phyloP scores from a whole-genome alignment of 37 sponge, comb jelly and placozoan genomes.

The Crambe crambe region DNA sequence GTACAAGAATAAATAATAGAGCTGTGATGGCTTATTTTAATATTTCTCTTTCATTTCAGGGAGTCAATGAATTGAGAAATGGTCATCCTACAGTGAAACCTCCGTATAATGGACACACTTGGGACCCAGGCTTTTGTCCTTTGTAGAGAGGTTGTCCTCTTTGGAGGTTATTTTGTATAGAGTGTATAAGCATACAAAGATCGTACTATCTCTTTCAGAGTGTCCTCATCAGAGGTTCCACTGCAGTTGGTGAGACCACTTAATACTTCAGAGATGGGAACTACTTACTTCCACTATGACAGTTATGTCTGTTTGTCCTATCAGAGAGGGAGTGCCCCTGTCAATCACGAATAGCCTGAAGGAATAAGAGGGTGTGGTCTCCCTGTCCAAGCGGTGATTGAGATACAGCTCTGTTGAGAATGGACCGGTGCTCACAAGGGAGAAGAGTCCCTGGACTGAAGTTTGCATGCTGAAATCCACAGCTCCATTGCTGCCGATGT shows the following conservation, averaged over 20 bases:
- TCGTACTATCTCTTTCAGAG: too few species aligned
- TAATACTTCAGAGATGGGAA: too few species aligned
- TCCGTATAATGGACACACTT: too few species aligned
- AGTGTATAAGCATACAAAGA: too few species aligned
- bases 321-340: conserved; percentile 49
- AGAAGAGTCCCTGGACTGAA: background rate
- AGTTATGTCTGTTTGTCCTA: conserved; percentile 4
- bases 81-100: too few species aligned
- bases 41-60: background rate
- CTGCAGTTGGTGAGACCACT: too few species aligned
- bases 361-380: conserved; percentile 15
- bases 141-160: too few species aligned
- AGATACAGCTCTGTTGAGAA: background rate
- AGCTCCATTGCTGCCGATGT: conserved; percentile 13
- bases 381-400: conserved; percentile 41
- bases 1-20: background rate
- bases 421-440: background rate
- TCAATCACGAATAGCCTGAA: conserved; percentile 50
- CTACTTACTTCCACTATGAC: conserved; percentile 10
- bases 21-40: background rate
- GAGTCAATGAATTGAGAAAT: too few species aligned
- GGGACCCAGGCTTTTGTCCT: too few species aligned
- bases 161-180: too few species aligned
- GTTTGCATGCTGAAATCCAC: conserved; percentile 21
- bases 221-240: too few species aligned